Evolutionary conservation across 2,113 vertebrate species (phyloP).

Genomic region (Cynocephalus volans): DNA sequence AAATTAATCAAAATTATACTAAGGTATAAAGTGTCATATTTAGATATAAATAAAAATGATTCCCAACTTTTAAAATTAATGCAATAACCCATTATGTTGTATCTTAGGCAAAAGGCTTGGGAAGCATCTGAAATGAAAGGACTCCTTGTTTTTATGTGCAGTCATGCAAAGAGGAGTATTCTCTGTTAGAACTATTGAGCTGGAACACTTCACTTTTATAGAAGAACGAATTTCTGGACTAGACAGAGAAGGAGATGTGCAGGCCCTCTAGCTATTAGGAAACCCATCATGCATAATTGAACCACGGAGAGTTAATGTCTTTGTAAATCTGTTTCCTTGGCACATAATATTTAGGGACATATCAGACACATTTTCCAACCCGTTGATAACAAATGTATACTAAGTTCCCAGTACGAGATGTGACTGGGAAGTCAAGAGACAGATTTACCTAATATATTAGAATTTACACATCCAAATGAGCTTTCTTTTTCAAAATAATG

Average conservation of each 20-base stretch:
- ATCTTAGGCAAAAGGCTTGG: neutral
- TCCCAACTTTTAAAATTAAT: neutral
- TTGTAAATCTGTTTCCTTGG: constrained; percentile 76
- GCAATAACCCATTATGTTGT: neutral
- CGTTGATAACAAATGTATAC: constrained; percentile 36
- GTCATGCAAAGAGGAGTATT: neutral
- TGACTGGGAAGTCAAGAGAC: constrained; percentile 68
- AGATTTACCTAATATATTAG: constrained; percentile 68
- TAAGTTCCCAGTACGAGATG: constrained; percentile 48
- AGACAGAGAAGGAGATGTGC: neutral
- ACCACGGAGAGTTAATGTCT: constrained; percentile 70
- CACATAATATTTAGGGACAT: constrained; percentile 58
- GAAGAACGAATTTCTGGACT: constrained; percentile 57
- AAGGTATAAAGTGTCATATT: neutral
- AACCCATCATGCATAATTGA: constrained; percentile 67
- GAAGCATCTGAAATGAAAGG: neutral
- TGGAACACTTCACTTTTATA: constrained; percentile 57
- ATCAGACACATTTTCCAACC: constrained; percentile 66
- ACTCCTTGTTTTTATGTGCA: neutral
- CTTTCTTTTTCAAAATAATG: constrained; percentile 69
- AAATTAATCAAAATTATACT: neutral
- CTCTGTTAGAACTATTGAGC: neutral
- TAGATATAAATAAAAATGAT: neutral
- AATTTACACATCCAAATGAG: constrained; percentile 66
- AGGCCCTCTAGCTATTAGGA: constrained; percentile 21